phyloP scores from a whole-genome alignment of 2,888 invertebrate species.

The Caenorhabditis sp. region DNA sequence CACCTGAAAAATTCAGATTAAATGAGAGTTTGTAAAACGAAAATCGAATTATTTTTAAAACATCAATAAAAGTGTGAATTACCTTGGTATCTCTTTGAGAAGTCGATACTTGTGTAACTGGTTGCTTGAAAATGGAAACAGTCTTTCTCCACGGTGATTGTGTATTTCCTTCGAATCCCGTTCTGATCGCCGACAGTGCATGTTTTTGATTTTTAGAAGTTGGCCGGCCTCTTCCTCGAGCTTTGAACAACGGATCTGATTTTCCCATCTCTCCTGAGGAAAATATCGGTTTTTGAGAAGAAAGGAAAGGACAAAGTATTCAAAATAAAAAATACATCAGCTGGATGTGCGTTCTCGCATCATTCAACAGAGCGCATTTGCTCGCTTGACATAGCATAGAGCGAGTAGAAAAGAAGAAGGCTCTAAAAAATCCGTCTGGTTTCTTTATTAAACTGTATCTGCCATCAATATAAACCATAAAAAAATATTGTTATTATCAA shows the following conservation, averaged over 20 bases:
- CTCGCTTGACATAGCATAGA: no score
- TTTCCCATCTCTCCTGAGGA: constrained; percentile 14
- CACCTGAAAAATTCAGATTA: constrained; percentile 10
- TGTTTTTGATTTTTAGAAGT: constrained; percentile 34
- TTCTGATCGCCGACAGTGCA: constrained; percentile 5
- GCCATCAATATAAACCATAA: no score
- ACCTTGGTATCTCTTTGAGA: constrained; percentile 15
- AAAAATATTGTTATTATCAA: no score
- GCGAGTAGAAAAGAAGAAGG: no score
- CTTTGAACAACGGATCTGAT: constrained; percentile 22
- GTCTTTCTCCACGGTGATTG: constrained; percentile 80
- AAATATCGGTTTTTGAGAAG: constrained; percentile 2
- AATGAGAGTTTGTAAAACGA: no score
- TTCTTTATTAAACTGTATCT: no score
- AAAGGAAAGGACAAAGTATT: neutral
- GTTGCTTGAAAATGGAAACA: constrained; percentile 22
- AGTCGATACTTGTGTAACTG: constrained; percentile 26
- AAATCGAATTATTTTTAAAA: no score
- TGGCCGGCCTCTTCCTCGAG: constrained; percentile 22
- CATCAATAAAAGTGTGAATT: neutral
- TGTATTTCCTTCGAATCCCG: constrained; percentile 80
- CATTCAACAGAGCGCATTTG: neutral
- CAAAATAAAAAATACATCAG: neutral
- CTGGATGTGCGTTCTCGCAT: neutral
- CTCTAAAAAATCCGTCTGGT: no score